A percentile compares a stretch with the other conserved stretches of the same genome.
phyloP scores from a whole-genome alignment of 2,888 invertebrate genomes.

The Galeopsomyia nigrocyanea region DNA sequence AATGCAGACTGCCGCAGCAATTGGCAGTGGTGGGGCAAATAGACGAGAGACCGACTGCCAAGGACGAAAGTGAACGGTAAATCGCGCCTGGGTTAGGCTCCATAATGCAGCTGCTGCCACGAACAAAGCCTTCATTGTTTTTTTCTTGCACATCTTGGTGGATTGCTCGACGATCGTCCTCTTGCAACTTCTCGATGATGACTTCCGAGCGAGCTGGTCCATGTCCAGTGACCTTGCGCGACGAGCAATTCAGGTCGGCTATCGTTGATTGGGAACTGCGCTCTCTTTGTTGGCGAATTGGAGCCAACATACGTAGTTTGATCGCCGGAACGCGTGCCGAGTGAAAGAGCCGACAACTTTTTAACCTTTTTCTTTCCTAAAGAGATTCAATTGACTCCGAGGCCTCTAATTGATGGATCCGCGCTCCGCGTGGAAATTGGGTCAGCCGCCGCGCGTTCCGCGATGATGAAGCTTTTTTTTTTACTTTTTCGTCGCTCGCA shows the following conservation, averaged over 20 bases:
- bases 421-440: slow-evolving; percentile 20
- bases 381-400: neutral
- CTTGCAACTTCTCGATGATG: too few relatives aligned
- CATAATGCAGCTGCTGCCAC: neutral
- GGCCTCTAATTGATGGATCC: slow-evolving; percentile 27
- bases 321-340: too few relatives aligned
- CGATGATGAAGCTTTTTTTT: neutral
- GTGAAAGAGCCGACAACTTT: too few relatives aligned
- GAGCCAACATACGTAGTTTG: neutral
- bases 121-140: neutral
- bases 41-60: slow-evolving; percentile 24
- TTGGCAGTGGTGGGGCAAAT: neutral
- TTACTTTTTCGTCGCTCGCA: neutral
- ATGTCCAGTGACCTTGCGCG: slow-evolving; percentile 23
- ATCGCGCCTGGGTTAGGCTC: neutral
- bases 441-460: neutral
- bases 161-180: too few relatives aligned
- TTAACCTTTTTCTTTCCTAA: neutral
- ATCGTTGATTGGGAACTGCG: neutral
- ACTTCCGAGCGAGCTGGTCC: neutral
- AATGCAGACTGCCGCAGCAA: neutral
- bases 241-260: slow-evolving; percentile 15
- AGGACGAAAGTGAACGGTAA: slow-evolving; percentile 48
- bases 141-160: too few relatives aligned
- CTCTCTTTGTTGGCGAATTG: neutral